Evolutionary conservation across 2,797 vertebrate species (phyloP).

Genomic region (Orestias chungarensis): DNA sequence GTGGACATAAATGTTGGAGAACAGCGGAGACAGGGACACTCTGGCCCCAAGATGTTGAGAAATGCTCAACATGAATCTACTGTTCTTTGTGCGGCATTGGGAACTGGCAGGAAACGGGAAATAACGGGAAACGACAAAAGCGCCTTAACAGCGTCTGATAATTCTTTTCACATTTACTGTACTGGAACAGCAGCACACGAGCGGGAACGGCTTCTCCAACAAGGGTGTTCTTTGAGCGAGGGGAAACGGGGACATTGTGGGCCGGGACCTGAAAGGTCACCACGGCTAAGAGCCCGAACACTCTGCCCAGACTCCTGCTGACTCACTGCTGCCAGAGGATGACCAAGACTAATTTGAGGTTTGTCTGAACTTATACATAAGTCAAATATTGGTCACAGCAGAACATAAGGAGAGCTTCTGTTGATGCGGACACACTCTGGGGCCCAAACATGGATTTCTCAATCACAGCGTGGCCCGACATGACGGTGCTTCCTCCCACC

Average conservation of each 20-base stretch:
- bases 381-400: constrained; percentile 78
- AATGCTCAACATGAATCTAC: constrained; percentile 37
- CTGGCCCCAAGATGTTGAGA: not conserved
- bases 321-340: constrained; percentile 57
- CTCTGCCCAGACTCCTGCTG: constrained; percentile 60
- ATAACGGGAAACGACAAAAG: constrained; percentile 65
- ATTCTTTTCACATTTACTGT: constrained; percentile 71
- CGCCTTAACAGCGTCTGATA: constrained; percentile 32
- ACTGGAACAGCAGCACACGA: constrained; percentile 41
- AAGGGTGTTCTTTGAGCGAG: constrained; percentile 59
- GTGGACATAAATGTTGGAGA: constrained; percentile 13
- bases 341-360: constrained; percentile 46
- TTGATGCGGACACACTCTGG: constrained; percentile 34
- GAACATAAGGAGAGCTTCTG: constrained; percentile 47
- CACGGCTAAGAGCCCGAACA: constrained; percentile 55
- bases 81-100: constrained; percentile 10
- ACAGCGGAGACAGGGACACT: constrained; percentile 33
- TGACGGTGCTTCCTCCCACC: constrained; percentile 37
- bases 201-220: constrained; percentile 64
- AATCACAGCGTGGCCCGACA: constrained; percentile 32
- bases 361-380: constrained; percentile 54
- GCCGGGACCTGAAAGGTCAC: constrained; percentile 53
- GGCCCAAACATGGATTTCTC: constrained; percentile 44
- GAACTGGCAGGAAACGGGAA: constrained; percentile 17
- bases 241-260: constrained; percentile 74